Conservation (phyloP, 1,140 invertebrate genomes). For the Zaprionus vittiger region DNA sequence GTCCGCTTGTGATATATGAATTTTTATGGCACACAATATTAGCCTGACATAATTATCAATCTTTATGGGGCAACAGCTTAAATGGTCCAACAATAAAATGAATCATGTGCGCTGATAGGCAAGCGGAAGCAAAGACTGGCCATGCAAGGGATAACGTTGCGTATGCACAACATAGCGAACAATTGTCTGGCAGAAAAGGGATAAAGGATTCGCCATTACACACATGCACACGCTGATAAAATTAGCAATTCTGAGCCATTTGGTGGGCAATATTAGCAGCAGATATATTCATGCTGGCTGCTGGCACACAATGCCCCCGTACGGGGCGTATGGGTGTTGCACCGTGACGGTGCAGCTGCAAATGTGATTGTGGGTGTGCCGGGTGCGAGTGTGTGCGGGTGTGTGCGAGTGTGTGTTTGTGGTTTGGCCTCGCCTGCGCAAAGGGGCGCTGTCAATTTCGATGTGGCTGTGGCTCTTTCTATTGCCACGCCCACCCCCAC, state of each 20-base stretch:
- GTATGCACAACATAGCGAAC: slow-evolving; percentile 33
- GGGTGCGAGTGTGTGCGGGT: slow-evolving; percentile 24
- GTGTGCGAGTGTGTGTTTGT: slow-evolving; percentile 38
- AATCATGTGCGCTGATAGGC: slow-evolving; percentile 34
- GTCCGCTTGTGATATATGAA: slow-evolving; percentile 55
- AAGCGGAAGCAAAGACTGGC: slow-evolving; percentile 5
- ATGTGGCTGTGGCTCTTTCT: slow-evolving; percentile 24
- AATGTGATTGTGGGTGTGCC: slow-evolving; percentile 10
- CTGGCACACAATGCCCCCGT: too few species aligned
- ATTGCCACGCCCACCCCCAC: slow-evolving; percentile 24
- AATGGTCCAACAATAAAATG: slow-evolving; percentile 68
- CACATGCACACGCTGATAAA: slow-evolving; percentile 68
- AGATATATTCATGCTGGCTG: slow-evolving; percentile 74
- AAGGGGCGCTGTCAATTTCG: slow-evolving; percentile 30
- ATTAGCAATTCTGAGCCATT: slow-evolving; percentile 79
- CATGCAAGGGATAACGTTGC: slow-evolving; percentile 10
- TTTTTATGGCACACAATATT: slow-evolving; percentile 76
- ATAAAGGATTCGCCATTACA: slow-evolving; percentile 40
- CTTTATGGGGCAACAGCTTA: slow-evolving; percentile 60
- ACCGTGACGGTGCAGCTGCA: slow-evolving; percentile 32
- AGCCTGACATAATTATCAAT: slow-evolving; percentile 78
- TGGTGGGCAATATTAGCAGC: slow-evolving; percentile 72
- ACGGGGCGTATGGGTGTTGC: slow-evolving; percentile 47
- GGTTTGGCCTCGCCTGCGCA: slow-evolving; percentile 40
- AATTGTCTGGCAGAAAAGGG: slow-evolving; percentile 31